Evolutionary conservation across 2,888 invertebrate genomes (phyloP), one percentile per base, ranked within the genome.

Genomic region (Eutolmus rufibarbis): DNA sequence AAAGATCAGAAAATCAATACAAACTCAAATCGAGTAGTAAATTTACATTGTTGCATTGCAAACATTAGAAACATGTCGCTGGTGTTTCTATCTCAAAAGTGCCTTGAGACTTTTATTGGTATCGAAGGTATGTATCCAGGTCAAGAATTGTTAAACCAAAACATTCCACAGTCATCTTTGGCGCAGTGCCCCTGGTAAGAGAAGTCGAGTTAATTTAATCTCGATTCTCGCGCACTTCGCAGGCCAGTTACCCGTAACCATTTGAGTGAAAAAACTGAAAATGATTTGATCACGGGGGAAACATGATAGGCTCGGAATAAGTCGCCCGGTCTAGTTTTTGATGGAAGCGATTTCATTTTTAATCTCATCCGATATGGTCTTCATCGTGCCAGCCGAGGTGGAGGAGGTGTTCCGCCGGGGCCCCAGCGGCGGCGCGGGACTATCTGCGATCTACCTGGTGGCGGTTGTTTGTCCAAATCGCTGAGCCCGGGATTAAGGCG

Each of bases 391-490:
- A 84, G 56, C 19, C 28, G 79, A 34, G 87, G 51, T 31, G 78
- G 86, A 66, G 86, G 56, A 88, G 78, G 88, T 87, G 81, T 28
- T 31, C 23, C 51, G 74, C 78, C 57, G 9, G 19, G 19, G 34
- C 66, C 79, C 23, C 28, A 31, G 23, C 51, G 56, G 57, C 34
- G 28, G 82, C 14, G 74, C 46, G 14, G 28, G 2, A 28, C 74
- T 74, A 43, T 43, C 31, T 74, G 74, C 43, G 37, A 79, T 56
- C 86, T 46, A 51, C 77, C 56, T 86, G 86, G 86, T 86, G 86
- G 86, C 79, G 79, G 86, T 28, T 31, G 78, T 57, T 86, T 86
- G 78, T 86, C 78, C 28, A 79, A 86, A 86, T 86, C 86, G 78
- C 66, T 86, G 78, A 86, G 66, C 66, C 16, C 37, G 28, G 78